Base-by-base conservation (phyloP, 37 sponge, comb jelly and placozoan genomes). In the Halisarca cf. caerulea region DNA sequence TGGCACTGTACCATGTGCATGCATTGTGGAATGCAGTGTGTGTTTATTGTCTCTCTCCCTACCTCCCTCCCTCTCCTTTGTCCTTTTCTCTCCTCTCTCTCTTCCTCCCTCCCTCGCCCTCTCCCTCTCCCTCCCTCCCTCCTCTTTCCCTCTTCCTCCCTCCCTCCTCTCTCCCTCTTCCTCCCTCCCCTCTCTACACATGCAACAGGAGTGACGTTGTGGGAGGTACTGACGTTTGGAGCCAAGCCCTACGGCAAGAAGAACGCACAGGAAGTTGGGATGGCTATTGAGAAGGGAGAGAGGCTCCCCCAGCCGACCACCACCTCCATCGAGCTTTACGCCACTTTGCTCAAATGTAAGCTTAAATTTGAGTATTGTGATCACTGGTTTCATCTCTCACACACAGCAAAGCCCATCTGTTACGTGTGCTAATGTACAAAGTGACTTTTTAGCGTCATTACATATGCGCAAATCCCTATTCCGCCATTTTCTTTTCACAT, bases 221-320 rank as follows among this genome's bases (percentile, higher is more conserved):
- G 96, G 96, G 96, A 96, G 84, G 88, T 96, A 0, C 87, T 96
- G 27, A 96, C 93, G 9, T 92, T 90, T 86, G 95, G 95, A 7
- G 82, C 88, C n/a, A 39, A 81, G 28, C 95, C 95, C 7, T 94
- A 89, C 55, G 66, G 78, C 35, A 83, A 82, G 9, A 79, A 58
- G 60, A 51, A 88, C 11, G 82, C 85, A 54, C 70, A 58, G 5
- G 89, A 96, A 54, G 58, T 96, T 3, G 2, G 90, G 21, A 39
- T 59, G 60, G 15, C 64, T 41, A 55, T 96, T 33, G 66, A 83
- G 21, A 58, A 72, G 80, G 96, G 96, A 15, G 51, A 86, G 33
- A 81, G 93, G 45, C 68, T 96, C 66, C 81, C 77, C 9, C 91
- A 92, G 54, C 96, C 96, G 11, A 54, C 41, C 3, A 91, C 89